Evolutionary conservation across 2,888 invertebrate species (phyloP), one percentile per base, ranked within the genome.

Genomic region (Cordilura impudica): DNA sequence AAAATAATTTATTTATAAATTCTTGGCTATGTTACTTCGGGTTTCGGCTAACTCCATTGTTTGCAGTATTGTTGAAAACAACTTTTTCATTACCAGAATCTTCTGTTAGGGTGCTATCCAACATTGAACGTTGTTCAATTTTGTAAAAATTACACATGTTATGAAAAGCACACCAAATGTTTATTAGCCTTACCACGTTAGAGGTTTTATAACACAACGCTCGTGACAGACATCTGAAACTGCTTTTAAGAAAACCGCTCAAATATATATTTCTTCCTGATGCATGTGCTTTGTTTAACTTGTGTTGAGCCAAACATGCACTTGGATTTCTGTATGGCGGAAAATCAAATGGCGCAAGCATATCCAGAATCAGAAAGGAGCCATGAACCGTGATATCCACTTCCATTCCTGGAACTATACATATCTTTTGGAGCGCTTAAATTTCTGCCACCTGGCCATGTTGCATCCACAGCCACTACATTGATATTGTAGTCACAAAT

Each of bases 191-290:
- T 0, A 47, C 18, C 8, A 70, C 10, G n/a, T n/a, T n/a, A n/a
- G n/a, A n/a, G n/a, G n/a, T n/a, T n/a, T n/a, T n/a, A n/a, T n/a
- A n/a, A n/a, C 29, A 16, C 14, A 60, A 35, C 14, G 49, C 23
- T 1, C 16, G 14, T 58, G 16, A 58, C 16, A 60, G 29, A 58
- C 66, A 67, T 19, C 54, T 43, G 26, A 67, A 67, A n/a, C 54
- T 21, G 31, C 54, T 78, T 72, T 56, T n/a, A n/a, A n/a, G n/a
- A 45, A 66, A 63, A 1, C 53, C 60, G 8, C 67, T 29, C 61
- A 67, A 72, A n/a, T 66, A 49, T 19, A 71, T 63, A 39, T 66
- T 71, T 54, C 71, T 54, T 4, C 51, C 29, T 35, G 21, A 19
- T 7, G 56, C 31, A 19, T 76, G 70, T 23, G 18, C 14, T 26